These are phyloP conservation scores for Amblyteles armatorius DNA, from an alignment of 2,888 invertebrate species.

Conservation along the genomic window DNA sequence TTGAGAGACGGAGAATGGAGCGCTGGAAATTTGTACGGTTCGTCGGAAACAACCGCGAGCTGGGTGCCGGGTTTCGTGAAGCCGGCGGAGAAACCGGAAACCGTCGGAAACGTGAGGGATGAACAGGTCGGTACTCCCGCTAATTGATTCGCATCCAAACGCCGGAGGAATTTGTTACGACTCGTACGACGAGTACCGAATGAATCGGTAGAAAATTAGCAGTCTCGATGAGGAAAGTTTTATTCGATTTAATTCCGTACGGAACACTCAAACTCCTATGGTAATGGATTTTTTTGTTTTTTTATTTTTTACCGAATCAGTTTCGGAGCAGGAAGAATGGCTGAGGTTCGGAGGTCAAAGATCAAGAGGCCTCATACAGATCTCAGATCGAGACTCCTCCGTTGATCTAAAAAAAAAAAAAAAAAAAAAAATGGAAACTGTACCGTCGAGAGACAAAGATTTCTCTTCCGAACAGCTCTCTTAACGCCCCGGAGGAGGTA, in stretches of 20 bases:
- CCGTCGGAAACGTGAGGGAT: conserved; percentile 13
- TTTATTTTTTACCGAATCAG: not conserved
- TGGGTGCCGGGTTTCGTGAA: conserved; percentile 34
- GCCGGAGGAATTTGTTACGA: conserved; percentile 22
- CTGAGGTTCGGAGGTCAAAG: not conserved
- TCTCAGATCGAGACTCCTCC: not conserved
- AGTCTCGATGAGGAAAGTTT: conserved; percentile 4
- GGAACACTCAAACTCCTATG: not conserved
- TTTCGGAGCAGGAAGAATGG: not conserved
- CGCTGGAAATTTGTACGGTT: conserved; percentile 46
- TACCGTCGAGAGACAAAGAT: not conserved
- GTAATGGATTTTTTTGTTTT: not conserved
- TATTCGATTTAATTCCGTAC: not conserved
- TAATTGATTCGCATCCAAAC: conserved; percentile 55
- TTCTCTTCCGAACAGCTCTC: not conserved
- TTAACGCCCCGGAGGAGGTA: not conserved
- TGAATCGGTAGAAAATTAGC: not conserved
- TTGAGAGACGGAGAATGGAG: not conserved
- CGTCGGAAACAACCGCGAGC: conserved; percentile 48
- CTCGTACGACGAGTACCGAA: not conserved
- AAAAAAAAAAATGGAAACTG: not conserved
- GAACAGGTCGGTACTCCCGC: conserved; percentile 11
- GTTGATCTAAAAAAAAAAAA: conserved; percentile 9
- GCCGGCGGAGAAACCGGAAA: conserved; percentile 11
- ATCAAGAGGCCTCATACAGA: not conserved